phyloP scores from a whole-genome alignment of 2,888 invertebrate genomes.

The Eristalis pertinax region DNA sequence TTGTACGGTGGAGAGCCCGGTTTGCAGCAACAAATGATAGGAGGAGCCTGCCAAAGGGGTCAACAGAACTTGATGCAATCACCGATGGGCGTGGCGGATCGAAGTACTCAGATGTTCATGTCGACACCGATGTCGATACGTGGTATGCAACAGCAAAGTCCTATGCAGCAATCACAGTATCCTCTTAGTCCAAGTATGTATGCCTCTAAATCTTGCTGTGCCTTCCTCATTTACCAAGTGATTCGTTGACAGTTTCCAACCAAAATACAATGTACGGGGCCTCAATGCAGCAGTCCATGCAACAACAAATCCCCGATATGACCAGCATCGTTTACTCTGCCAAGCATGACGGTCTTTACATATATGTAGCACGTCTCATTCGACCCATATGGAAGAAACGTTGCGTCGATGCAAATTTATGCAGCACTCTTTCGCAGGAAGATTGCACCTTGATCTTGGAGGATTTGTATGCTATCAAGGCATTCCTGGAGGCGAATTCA shows the following conservation, averaged over 20 bases:
- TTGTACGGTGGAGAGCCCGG: constrained; percentile 92
- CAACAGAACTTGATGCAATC: constrained; percentile 68
- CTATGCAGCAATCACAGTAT: constrained; percentile 80
- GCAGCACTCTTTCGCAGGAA: constrained; percentile 86
- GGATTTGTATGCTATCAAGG: constrained; percentile 88
- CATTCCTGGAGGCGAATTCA: constrained; percentile 88
- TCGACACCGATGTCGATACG: constrained; percentile 79
- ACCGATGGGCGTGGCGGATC: constrained; percentile 55
- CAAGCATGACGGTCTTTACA: constrained; percentile 96
- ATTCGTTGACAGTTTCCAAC: constrained; percentile 18
- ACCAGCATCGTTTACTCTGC: constrained; percentile 84
- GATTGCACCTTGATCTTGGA: constrained; percentile 89
- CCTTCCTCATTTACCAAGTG: background rate
- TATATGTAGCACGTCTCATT: constrained; percentile 93
- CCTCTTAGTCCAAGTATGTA: constrained; percentile 82
- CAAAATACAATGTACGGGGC: constrained; percentile 31
- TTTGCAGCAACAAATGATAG: constrained; percentile 76
- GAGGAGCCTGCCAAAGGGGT: constrained; percentile 67
- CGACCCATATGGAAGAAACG: constrained; percentile 93
- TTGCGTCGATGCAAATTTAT: constrained; percentile 87
- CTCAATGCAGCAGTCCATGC: constrained; percentile 59
- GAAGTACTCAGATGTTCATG: constrained; percentile 78
- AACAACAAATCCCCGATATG: constrained; percentile 74
- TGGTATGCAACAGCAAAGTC: constrained; percentile 78
- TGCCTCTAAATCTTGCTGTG: constrained; percentile 33